Percentiles rank a stretch among this genome's conserved stretches.
phyloP scores from a whole-genome alignment of 2,888 invertebrate genomes.

The Portevinia maculata region DNA sequence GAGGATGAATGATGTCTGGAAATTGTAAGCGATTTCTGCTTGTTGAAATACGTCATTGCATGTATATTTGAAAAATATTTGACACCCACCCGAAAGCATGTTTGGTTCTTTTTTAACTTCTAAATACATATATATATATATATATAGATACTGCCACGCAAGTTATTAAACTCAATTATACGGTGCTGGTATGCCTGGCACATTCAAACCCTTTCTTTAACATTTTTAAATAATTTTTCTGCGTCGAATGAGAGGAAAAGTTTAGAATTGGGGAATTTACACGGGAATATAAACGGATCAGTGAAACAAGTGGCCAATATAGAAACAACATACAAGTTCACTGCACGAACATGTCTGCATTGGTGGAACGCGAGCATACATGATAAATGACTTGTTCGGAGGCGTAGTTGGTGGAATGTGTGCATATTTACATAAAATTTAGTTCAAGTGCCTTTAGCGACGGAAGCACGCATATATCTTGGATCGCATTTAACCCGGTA shows the following conservation, averaged over 20 bases:
- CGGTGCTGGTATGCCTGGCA: too few species aligned
- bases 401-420: conserved; percentile 4
- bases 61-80: not conserved
- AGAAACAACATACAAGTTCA: conserved; percentile 16
- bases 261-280: not conserved
- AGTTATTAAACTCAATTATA: conserved; percentile 24
- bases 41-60: not conserved
- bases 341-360: conserved; percentile 36
- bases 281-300: not conserved
- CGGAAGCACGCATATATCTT: conserved; percentile 51
- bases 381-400: conserved; percentile 30
- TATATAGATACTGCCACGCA: conserved; percentile 44
- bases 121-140: too few species aligned
- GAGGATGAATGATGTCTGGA: conserved; percentile 42
- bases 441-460: conserved; percentile 46
- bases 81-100: not conserved
- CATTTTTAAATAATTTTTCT: conserved; percentile 11
- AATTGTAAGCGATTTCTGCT: conserved; percentile 25
- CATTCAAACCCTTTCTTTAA: not conserved
- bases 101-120: not conserved
- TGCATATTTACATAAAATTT: conserved; percentile 18
- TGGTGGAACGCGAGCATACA: not conserved
- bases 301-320: conserved; percentile 22
- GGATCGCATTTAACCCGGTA: not conserved
- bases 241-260: not conserved